A percentile compares a stretch with the other conserved stretches of the same genome.
These are phyloP conservation scores for Ganaspis brasiliensis DNA, from an alignment of 2,888 invertebrate genomes.

Conservation along the genomic window DNA sequence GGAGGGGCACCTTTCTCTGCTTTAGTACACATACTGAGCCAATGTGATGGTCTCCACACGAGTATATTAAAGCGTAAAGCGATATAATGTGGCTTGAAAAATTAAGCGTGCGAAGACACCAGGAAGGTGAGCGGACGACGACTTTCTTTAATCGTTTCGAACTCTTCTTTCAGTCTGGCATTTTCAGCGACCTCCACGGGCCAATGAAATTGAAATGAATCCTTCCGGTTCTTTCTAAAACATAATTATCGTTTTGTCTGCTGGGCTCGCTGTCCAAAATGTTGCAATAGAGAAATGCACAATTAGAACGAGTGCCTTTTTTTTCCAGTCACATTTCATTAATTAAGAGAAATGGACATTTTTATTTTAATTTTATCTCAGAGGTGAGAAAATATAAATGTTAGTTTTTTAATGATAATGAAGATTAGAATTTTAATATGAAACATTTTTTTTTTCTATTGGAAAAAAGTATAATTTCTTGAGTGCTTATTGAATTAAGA, in stretches of 20 bases:
- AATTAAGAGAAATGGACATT: background rate
- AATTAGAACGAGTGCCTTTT: background rate
- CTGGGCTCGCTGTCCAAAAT: slow-evolving; percentile 13
- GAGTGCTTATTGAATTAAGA: no score
- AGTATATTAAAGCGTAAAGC: slow-evolving; percentile 36
- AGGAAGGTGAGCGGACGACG: slow-evolving; percentile 61
- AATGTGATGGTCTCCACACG: slow-evolving; percentile 49
- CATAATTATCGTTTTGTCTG: slow-evolving; percentile 23
- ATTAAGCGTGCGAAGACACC: slow-evolving; percentile 52
- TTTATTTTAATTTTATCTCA: background rate
- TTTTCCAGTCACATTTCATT: background rate
- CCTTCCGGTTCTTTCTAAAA: slow-evolving; percentile 34
- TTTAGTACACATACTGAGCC: slow-evolving; percentile 54
- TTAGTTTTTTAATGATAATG: no score
- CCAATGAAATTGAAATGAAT: slow-evolving; percentile 54
- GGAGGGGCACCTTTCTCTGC: slow-evolving; percentile 76
- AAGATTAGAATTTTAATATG: no score
- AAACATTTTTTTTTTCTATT: no score
- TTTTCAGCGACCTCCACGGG: slow-evolving; percentile 66
- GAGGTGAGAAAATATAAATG: no score
- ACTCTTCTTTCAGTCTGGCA: slow-evolving; percentile 62
- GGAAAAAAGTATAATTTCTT: no score
- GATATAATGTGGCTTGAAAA: slow-evolving; percentile 37
- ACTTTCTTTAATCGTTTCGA: slow-evolving; percentile 69
- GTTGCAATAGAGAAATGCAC: slow-evolving; percentile 40